Base-by-base conservation (phyloP, 2,113 vertebrate genomes). In the Melierax canorus region DNA sequence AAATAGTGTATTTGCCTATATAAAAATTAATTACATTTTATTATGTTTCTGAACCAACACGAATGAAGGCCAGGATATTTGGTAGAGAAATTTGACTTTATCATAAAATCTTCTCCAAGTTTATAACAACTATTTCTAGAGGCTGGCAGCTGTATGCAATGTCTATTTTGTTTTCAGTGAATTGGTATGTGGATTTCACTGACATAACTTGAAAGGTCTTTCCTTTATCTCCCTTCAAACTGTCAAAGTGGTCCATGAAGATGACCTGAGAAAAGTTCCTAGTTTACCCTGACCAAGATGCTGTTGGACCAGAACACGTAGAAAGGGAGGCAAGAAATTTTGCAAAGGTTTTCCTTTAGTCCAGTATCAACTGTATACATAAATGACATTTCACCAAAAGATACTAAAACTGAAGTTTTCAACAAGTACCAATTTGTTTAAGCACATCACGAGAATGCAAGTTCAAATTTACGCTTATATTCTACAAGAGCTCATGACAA, bases 231-330 rank as follows among this genome's bases (percentile, higher is more conserved):
- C 14, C 15, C 32, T 58, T 58, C 32, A 27, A 72, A 71, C 5
- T 48, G 23, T 36, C 46, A 15, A 59, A 38, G 17, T 21, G 8
- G 43, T 17, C 36, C 21, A n/a, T 22, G n/a, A 23, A 71, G 5
- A 32, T 10, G 18, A 77, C 32, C 7, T 55, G 34, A 79, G 53
- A 53, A 45, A 73, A 75, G 17, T n/a, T 53, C 43, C 5, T n/a
- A 2, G 29, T 60, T 80, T 55, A 55, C 5, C 27, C 51, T 53
- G 32, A 48, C 12, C 18, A 45, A 34, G 38, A 36, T 12, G 21
- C 11, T 45, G 9, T 19, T 27, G 16, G 43, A 68, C 24, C 2
- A 58, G 6, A 88, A 29, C 30, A 53, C 0, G 0, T 1, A 56
- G 32, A 59, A 39, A 19, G 4, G 15, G 4, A 68, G 19, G 48